Evolutionary conservation across 2,888 invertebrate genomes (phyloP).

Genomic region (Criorhina ranunculi): DNA sequence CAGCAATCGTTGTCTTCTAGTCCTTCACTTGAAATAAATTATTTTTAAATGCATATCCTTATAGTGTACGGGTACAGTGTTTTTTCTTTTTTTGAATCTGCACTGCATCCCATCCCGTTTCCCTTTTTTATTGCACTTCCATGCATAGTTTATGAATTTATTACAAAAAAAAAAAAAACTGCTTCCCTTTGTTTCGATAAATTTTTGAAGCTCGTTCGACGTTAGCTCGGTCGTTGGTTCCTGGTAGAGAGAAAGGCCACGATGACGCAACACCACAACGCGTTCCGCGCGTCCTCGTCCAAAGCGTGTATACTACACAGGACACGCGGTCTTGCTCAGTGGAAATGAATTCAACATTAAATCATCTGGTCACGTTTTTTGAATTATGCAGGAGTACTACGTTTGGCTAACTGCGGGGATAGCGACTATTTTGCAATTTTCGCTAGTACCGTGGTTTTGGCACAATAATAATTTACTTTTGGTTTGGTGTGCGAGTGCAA

Average conservation of each 20-base stretch:
- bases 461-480: slow-evolving; percentile 64
- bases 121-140: slow-evolving; percentile 36
- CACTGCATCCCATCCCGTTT: not conserved
- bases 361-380: slow-evolving; percentile 73
- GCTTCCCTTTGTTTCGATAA: slow-evolving; percentile 40
- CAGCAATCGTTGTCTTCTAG: slow-evolving; percentile 31
- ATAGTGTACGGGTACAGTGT: slow-evolving; percentile 4
- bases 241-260: not conserved
- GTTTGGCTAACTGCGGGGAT: slow-evolving; percentile 59
- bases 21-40: slow-evolving; percentile 49
- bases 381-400: slow-evolving; percentile 66
- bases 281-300: slow-evolving; percentile 23
- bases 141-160: slow-evolving; percentile 63
- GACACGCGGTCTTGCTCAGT: not conserved
- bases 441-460: slow-evolving; percentile 45
- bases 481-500: slow-evolving; percentile 20
- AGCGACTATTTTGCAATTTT: slow-evolving; percentile 62
- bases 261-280: slow-evolving; percentile 13
- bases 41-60: slow-evolving; percentile 56
- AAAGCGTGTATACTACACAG: not conserved
- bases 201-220: slow-evolving; percentile 48
- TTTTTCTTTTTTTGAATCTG: not conserved
- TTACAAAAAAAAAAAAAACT: slow-evolving; percentile 9
- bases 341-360: slow-evolving; percentile 49
- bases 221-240: not conserved